Evolutionary conservation across 1,140 invertebrate species (phyloP).

Genomic region (Pentalonia nigronervosa): DNA sequence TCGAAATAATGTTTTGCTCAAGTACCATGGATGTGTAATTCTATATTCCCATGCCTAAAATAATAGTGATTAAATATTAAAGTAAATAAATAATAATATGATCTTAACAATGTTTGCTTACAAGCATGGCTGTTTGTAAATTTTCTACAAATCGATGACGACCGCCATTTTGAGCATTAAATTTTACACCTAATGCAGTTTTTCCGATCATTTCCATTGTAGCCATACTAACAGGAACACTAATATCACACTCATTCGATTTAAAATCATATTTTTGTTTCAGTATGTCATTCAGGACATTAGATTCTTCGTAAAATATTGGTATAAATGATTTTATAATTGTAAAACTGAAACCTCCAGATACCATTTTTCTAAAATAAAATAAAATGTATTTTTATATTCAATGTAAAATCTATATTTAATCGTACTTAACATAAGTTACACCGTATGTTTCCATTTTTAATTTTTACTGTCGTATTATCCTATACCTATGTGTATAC

Average conservation of each 20-base stretch:
- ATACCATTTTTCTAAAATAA: constrained; percentile 50
- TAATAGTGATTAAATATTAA: not conserved
- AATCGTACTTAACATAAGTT: not conserved
- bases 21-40: constrained; percentile 37
- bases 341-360: constrained; percentile 25
- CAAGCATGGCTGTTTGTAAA: constrained; percentile 32
- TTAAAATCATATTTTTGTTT: not conserved
- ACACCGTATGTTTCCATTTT: not conserved
- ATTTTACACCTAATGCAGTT: constrained; percentile 41
- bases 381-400: not conserved
- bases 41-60: constrained; percentile 49
- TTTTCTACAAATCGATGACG: constrained; percentile 43
- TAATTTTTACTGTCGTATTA: not conserved
- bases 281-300: not conserved
- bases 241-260: constrained; percentile 33
- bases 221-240: constrained; percentile 35
- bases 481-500: too few species aligned
- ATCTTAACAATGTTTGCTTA: not conserved
- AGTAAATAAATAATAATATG: not conserved
- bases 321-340: constrained; percentile 51
- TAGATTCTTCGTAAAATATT: constrained; percentile 49
- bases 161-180: constrained; percentile 30
- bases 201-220: constrained; percentile 55
- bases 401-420: not conserved
- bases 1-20: constrained; percentile 46